Evolutionary conservation across 1,140 invertebrate genomes (phyloP).

Genomic region (Microplitis demolitor): DNA sequence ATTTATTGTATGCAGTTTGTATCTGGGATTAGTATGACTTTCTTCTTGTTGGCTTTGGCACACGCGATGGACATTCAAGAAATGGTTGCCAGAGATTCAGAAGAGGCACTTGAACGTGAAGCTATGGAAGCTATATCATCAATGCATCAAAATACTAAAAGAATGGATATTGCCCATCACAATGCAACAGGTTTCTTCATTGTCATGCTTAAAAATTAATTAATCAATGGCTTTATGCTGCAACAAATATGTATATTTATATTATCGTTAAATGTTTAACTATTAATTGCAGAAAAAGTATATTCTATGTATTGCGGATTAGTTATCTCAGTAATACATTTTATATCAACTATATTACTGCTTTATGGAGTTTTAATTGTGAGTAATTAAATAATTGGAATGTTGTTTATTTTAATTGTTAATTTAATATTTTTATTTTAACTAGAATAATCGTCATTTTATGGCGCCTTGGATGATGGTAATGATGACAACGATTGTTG

Average conservation of each 20-base stretch:
- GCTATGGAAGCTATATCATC: conserved; percentile 56
- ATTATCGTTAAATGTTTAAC: not conserved
- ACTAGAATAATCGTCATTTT: conserved; percentile 57
- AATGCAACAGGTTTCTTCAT: conserved; percentile 49
- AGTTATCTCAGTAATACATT: conserved; percentile 57
- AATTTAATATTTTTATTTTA: conserved; percentile 13
- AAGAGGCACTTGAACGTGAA: conserved; percentile 54
- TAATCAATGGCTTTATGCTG: not conserved
- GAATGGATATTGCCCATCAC: conserved; percentile 59
- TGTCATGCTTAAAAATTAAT: not conserved
- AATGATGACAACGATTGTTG: conserved; percentile 55
- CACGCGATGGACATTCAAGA: conserved; percentile 59
- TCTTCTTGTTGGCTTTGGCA: conserved; percentile 55
- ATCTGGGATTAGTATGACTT: conserved; percentile 57
- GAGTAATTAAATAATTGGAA: conserved; percentile 24
- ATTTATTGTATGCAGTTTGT: conserved; percentile 40
- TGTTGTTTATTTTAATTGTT: not conserved
- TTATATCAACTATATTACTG: conserved; percentile 55
- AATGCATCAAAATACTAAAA: conserved; percentile 56
- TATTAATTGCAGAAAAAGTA: conserved; percentile 51
- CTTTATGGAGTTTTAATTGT: conserved; percentile 61
- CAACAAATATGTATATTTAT: too few relatives aligned
- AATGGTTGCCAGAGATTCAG: conserved; percentile 60
- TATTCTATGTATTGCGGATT: conserved; percentile 58
- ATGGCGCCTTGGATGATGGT: conserved; percentile 61